phyloP scores from a whole-genome alignment of 2,888 invertebrate genomes.

The Acronicta alni region DNA sequence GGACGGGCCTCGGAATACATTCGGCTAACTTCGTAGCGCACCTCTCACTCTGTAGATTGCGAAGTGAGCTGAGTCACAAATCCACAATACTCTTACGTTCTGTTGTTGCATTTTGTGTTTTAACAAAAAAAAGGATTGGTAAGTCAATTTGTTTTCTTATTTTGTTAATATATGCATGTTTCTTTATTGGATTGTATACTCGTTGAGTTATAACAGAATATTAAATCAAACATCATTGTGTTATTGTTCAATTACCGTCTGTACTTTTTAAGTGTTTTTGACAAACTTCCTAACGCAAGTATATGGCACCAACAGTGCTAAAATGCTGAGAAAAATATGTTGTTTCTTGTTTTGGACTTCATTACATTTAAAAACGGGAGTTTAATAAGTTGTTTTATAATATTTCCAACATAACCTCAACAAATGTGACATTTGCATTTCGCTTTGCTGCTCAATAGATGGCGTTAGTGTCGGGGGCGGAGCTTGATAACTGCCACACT shows the following conservation, averaged over 20 bases:
- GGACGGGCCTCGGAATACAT: slow-evolving; percentile 69
- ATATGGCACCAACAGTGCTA: slow-evolving; percentile 3
- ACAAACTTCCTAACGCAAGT: slow-evolving; percentile 25
- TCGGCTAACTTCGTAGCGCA: slow-evolving; percentile 77
- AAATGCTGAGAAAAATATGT: slow-evolving; percentile 24
- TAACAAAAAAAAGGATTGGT: slow-evolving; percentile 61
- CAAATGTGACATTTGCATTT: slow-evolving; percentile 53
- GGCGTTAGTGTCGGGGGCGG: slow-evolving; percentile 69
- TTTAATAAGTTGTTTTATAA: slow-evolving; percentile 21
- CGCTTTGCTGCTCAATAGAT: slow-evolving; percentile 62
- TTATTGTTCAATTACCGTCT: slow-evolving; percentile 61
- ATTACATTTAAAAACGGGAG: not conserved
- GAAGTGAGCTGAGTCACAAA: slow-evolving; percentile 81
- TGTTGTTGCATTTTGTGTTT: slow-evolving; percentile 59
- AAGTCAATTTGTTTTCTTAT: slow-evolving; percentile 62
- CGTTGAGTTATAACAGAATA: slow-evolving; percentile 14
- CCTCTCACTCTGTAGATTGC: slow-evolving; percentile 68
- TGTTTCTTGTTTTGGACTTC: slow-evolving; percentile 8
- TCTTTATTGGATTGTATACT: not conserved
- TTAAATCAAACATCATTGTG: slow-evolving; percentile 34
- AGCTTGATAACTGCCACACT: slow-evolving; percentile 65
- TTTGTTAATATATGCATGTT: slow-evolving; percentile 14
- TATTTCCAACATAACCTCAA: slow-evolving; percentile 72
- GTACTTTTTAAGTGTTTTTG: slow-evolving; percentile 56
- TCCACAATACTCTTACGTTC: slow-evolving; percentile 57